Base-by-base conservation (phyloP, 1,140 invertebrate genomes). In the Atta colombica region DNA sequence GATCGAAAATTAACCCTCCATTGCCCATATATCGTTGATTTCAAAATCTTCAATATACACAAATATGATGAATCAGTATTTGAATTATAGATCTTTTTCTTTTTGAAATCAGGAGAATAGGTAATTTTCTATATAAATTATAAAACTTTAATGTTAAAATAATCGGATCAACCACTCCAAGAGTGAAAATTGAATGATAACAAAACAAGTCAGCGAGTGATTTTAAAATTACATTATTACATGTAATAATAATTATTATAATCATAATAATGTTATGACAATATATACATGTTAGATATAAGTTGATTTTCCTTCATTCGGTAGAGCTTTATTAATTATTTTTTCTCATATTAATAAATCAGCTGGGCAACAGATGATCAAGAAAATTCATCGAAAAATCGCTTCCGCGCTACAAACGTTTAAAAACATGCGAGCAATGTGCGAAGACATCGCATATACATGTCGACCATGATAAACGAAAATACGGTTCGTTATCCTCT, bases 241-340 rank as follows among this genome's bases (percentile, higher is more conserved):
- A 94, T 95, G 90, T 91, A 90, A 91, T 90, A 88, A 94, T 94
- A 31, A 87, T 91, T 75, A 91, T 84, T 10, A 45, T 45, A 45
- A 45, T 45, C 88, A 93, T 94, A 93, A 94, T 94, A 93, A 94
- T 94, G 94, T 93, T 95, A 95, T 94, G 94, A 95, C 94, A 94
- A 95, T 95, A 94, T 95, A 94, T 95, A 95, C 94, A 95, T 92
- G 93, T 94, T 95, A 95, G 92, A 95, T 95, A 95, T 94, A 95
- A 94, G 89, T 91, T 81, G n/a, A 80, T 80, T 90, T 89, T 94
- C 93, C 90, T 92, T 94, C 92, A 90, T 94, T 89, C 94, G 93
- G 88, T 93, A 93, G 92, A 94, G 92, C 91, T 93, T 90, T 93
- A 84, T 94, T 93, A 90, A 84, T 94, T 93, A 92, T 94, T 80